Base-by-base conservation (phyloP, 2,888 invertebrate species). In the Xestia ashworthii region DNA sequence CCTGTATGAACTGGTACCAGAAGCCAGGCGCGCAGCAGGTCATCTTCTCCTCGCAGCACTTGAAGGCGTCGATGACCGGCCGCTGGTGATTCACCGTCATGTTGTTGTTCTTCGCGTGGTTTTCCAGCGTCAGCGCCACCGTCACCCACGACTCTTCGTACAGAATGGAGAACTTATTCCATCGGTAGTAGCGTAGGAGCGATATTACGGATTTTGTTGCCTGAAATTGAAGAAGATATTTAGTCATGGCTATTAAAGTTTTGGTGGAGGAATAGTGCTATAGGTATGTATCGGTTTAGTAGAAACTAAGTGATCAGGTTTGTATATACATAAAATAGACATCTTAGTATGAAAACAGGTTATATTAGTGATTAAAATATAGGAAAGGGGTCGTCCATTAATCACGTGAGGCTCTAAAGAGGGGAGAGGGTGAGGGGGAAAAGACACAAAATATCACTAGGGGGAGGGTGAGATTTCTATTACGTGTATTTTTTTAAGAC, bases 191-290 rank as follows among this genome's bases (percentile, higher is more conserved):
- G 77, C 98, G 97, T 90, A 99, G 97, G 79, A 99, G 97, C 0
- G 99, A 98, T 93, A 99, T 98, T 89, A 99, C 98, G 68, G 99
- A 99, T 96, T 99, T 99, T 80, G 99, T 99, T 84, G 99, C 99
- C 98, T 99, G 94, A 68, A 96, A 95, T 81, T 60, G 83, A 16
- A 44, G 14, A 65, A 44, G 9, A 44, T 3, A 62, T 60, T 60
- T 32, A 32, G 16, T 32, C 16, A 16, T 60, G 16, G 60, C 25
- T 16, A 32, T 60, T 32, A 1, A 16, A 16, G 60, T 60, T 32
- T 60, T 60, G 60, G 19, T 58, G 8, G 25, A 71, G 19, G n/a
- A 48, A 9, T 1, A n/a, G n/a, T n/a, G 22, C 16, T 58, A 25
- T 50, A 50, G 6, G 50, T 67, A 19, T 0, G 12, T 71, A 41